phyloP scores from a whole-genome alignment of 2,888 invertebrate species.

The Linyphia triangularis region DNA sequence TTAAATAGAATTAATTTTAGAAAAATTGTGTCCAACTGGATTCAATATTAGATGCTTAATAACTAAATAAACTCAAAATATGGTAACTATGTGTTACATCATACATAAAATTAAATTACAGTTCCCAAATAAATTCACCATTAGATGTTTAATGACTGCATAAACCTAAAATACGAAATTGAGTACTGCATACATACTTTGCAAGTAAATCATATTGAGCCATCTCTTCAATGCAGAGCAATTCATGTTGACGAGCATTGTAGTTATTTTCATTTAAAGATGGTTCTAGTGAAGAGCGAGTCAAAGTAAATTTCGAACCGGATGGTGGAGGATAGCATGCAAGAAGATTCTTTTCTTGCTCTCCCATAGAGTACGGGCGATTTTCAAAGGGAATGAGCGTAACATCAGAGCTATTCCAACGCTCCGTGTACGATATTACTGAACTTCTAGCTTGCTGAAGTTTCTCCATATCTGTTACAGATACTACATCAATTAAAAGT shows the following conservation, averaged over 20 bases:
- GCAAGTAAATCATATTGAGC: conserved; percentile 85
- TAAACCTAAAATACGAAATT: too few species aligned
- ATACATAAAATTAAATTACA: too few species aligned
- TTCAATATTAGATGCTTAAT: too few species aligned
- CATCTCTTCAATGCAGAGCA: conserved; percentile 88
- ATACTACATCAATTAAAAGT: conserved; percentile 88
- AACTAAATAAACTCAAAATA: too few species aligned
- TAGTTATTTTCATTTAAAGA: conserved; percentile 85
- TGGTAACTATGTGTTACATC: too few species aligned
- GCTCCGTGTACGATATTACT: conserved; percentile 80
- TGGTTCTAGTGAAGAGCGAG: conserved; percentile 84
- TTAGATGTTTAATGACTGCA: too few species aligned
- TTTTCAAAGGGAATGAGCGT: conserved; percentile 81
- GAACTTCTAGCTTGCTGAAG: conserved; percentile 77
- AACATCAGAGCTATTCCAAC: conserved; percentile 84
- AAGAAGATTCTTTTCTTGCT: conserved; percentile 81
- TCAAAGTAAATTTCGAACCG: conserved; percentile 85
- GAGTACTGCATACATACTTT: conserved; percentile 78
- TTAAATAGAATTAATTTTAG: too few species aligned
- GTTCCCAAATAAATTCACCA: too few species aligned
- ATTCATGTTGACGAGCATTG: conserved; percentile 86
- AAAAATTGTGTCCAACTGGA: too few species aligned
- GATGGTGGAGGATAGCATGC: conserved; percentile 85
- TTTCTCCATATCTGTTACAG: conserved; percentile 83
- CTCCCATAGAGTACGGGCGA: conserved; percentile 77